A percentile compares a stretch with the other conserved stretches of the same genome.
phyloP scores from a whole-genome alignment of 2,113 vertebrate species.

The Oncorhynchus mykiss region DNA sequence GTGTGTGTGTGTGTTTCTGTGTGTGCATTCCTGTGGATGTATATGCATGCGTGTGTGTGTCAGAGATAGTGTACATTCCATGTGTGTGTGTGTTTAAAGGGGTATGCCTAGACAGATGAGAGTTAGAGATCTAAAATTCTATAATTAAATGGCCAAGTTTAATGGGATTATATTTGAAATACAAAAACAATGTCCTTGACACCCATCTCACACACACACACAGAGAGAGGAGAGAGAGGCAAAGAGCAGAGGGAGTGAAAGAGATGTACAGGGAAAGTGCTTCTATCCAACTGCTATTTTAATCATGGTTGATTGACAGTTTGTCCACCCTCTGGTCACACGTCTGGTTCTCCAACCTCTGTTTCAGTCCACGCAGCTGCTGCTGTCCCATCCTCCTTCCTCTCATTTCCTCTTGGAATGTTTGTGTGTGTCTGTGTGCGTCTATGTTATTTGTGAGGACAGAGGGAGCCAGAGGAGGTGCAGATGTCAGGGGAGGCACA shows the following conservation, averaged over 20 bases:
- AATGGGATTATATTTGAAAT: constrained; percentile 62
- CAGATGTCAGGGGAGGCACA: neutral
- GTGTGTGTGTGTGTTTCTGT: neutral
- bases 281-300: constrained; percentile 4
- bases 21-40: too few relatives aligned
- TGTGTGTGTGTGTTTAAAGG: too few relatives aligned
- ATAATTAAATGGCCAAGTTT: constrained; percentile 61
- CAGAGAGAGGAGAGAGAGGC: neutral
- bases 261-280: neutral
- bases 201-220: constrained; percentile 22
- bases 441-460: neutral
- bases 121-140: constrained; percentile 46
- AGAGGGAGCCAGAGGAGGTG: constrained; percentile 1
- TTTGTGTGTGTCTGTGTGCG: neutral
- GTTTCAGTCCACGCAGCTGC: constrained; percentile 1
- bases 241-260: neutral
- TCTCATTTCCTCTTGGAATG: neutral
- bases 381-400: neutral
- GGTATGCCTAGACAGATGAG: neutral
- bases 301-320: neutral
- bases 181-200: constrained; percentile 56
- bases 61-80: too few relatives aligned
- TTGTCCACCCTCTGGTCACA: neutral
- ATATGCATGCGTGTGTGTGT: too few relatives aligned
- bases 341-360: neutral